A percentile compares a stretch with the other conserved stretches of the same genome.
Evolutionary conservation across 2,888 invertebrate species (phyloP).

Genomic region (Yponomeuta cagnagella): DNA sequence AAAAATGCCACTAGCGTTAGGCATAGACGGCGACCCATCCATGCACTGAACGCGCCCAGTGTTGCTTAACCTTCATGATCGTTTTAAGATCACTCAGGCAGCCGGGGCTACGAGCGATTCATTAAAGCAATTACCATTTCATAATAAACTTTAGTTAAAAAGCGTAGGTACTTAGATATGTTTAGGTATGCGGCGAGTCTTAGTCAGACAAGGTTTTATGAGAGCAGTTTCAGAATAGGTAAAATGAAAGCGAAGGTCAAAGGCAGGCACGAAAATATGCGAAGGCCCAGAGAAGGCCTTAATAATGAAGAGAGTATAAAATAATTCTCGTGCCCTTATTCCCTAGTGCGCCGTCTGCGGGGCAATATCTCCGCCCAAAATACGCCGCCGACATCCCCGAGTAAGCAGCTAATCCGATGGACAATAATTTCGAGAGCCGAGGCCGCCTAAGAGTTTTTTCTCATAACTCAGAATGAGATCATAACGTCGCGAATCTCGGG

Average conservation of each 20-base stretch:
- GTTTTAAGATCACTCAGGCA: too few species aligned
- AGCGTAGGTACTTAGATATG: neutral
- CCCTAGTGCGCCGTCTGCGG: neutral
- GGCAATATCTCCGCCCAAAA: neutral
- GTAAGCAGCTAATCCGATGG: slow-evolving; percentile 60
- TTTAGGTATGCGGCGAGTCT: neutral
- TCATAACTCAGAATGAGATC: slow-evolving; percentile 74
- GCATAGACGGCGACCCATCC: too few species aligned
- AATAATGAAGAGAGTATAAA: slow-evolving; percentile 1
- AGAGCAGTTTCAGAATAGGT: neutral
- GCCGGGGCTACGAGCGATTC: too few species aligned
- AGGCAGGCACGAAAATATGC: neutral
- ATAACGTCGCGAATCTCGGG: slow-evolving; percentile 69
- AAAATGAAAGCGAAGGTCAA: neutral
- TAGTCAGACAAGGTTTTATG: neutral
- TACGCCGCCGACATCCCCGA: slow-evolving; percentile 28
- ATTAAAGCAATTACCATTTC: neutral
- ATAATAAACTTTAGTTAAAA: neutral
- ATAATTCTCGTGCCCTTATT: slow-evolving; percentile 3
- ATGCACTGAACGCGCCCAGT: too few species aligned
- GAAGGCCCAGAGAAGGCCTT: neutral
- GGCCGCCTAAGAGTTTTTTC: slow-evolving; percentile 67
- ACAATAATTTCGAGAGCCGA: slow-evolving; percentile 60
- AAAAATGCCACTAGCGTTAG: too few species aligned
- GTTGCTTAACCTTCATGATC: too few species aligned